A percentile compares a stretch with the other conserved stretches of the same genome.
Evolutionary conservation across 2,113 vertebrate genomes (phyloP).

Genomic region (Gobius niger): DNA sequence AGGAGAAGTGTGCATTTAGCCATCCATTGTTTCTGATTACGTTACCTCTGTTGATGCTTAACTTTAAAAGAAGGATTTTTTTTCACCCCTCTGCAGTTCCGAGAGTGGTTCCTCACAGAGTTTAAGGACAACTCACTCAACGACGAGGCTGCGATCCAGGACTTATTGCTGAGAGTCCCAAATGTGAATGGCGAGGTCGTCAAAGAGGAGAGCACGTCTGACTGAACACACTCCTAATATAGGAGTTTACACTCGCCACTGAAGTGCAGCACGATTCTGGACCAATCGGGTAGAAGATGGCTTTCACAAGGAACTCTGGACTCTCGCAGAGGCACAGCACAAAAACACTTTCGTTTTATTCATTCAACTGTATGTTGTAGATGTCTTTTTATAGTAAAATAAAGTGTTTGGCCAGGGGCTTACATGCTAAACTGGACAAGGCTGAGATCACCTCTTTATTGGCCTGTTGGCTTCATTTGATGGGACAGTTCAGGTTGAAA

Average conservation of each 20-base stretch:
- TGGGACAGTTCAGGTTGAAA: too few relatives aligned
- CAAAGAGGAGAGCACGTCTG: constrained; percentile 22
- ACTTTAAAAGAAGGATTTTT: background rate
- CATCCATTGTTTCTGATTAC: too few relatives aligned
- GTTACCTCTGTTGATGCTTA: background rate
- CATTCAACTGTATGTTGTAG: constrained; percentile 14
- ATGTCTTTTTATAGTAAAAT: constrained; percentile 27
- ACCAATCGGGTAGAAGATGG: constrained; percentile 13
- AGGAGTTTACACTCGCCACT: background rate
- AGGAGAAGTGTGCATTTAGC: too few relatives aligned
- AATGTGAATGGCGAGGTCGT: constrained; percentile 40
- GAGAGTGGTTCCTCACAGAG: constrained; percentile 85
- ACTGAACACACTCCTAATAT: constrained; percentile 32
- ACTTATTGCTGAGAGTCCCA: constrained; percentile 79
- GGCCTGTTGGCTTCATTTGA: too few relatives aligned
- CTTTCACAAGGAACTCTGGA: constrained; percentile 8
- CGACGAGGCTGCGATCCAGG: constrained; percentile 84
- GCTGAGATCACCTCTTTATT: constrained; percentile 5
- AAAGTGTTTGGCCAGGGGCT: constrained; percentile 21
- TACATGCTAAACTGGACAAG: constrained; percentile 36
- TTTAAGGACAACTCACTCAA: constrained; percentile 87
- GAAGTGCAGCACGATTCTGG: background rate
- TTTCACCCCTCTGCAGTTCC: constrained; percentile 73
- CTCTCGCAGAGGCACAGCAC: background rate
- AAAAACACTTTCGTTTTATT: constrained; percentile 21